Percentiles rank a stretch among this genome's conserved stretches.
Conservation (phyloP, 2,113 vertebrate genomes). For the Elephantulus edwardii region DNA sequence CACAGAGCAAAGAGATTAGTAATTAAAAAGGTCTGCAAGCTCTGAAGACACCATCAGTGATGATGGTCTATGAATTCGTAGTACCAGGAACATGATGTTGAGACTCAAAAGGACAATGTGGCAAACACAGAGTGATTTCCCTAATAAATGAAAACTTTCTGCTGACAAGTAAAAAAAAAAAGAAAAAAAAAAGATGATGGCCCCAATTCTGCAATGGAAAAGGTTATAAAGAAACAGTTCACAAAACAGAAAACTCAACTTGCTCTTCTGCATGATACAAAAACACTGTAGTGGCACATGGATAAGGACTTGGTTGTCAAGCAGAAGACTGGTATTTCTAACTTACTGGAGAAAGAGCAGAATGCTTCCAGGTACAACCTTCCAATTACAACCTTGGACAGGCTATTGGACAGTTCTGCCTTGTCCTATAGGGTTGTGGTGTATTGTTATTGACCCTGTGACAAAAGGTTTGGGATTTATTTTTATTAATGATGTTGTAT, state of each 20-base stretch:
- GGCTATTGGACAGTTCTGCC: background rate
- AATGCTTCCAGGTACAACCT: background rate
- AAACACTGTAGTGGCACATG: background rate
- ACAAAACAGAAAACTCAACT: conserved; percentile 12
- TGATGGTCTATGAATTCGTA: background rate
- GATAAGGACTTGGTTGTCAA: background rate
- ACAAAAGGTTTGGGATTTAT: background rate
- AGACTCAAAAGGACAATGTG: background rate
- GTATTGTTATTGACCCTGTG: background rate
- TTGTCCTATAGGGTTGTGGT: background rate
- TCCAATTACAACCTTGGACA: background rate
- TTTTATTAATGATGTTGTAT: no score
- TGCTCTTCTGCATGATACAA: background rate
- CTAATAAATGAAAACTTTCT: background rate
- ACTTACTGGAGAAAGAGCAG: background rate
- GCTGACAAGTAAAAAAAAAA: background rate
- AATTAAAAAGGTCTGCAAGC: background rate
- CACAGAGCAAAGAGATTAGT: background rate
- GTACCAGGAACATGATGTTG: background rate
- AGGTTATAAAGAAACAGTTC: background rate
- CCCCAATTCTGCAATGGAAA: background rate
- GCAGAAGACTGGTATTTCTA: background rate
- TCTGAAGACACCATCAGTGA: background rate
- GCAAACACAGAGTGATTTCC: background rate
- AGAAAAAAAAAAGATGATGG: no score